Evolutionary conservation across 2,888 invertebrate species (phyloP).

Genomic region (Diaphora mendica): DNA sequence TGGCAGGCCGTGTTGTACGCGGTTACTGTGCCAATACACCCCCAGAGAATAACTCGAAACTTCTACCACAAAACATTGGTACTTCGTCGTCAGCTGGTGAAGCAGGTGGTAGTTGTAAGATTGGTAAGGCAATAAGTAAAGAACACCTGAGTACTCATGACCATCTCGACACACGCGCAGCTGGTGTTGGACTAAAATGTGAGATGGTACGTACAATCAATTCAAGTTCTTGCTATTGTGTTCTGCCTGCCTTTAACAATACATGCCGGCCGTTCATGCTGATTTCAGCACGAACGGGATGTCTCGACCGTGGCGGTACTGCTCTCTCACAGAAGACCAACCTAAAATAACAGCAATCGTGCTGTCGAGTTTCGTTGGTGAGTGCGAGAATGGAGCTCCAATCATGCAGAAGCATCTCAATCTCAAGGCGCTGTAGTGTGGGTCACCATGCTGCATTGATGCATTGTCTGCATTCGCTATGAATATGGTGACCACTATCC

Average conservation of each 20-base stretch:
- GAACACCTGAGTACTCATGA: neutral
- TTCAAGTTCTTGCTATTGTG: neutral
- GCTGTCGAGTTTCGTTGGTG: too few relatives aligned
- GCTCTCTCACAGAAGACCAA: too few relatives aligned
- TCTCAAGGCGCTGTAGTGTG: too few relatives aligned
- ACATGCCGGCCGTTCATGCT: too few relatives aligned
- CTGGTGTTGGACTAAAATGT: neutral
- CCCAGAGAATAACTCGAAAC: constrained; percentile 2
- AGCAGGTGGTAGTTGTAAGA: neutral
- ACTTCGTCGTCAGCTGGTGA: constrained; percentile 58
- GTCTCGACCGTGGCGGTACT: too few relatives aligned
- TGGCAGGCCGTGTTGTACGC: constrained; percentile 1
- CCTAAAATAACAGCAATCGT: too few relatives aligned
- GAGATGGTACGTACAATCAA: neutral
- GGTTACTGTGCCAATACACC: neutral
- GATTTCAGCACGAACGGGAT: too few relatives aligned
- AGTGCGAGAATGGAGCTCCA: too few relatives aligned
- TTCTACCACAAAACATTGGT: constrained; percentile 28
- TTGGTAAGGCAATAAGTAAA: constrained; percentile 12
- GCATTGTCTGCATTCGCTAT: too few relatives aligned
- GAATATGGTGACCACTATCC: too few relatives aligned
- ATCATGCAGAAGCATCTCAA: too few relatives aligned
- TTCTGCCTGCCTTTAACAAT: neutral
- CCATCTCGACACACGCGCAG: neutral
- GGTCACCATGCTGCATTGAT: too few relatives aligned